Base-by-base conservation (phyloP, 2,888 invertebrate genomes). In the Cheilosia urbana region DNA sequence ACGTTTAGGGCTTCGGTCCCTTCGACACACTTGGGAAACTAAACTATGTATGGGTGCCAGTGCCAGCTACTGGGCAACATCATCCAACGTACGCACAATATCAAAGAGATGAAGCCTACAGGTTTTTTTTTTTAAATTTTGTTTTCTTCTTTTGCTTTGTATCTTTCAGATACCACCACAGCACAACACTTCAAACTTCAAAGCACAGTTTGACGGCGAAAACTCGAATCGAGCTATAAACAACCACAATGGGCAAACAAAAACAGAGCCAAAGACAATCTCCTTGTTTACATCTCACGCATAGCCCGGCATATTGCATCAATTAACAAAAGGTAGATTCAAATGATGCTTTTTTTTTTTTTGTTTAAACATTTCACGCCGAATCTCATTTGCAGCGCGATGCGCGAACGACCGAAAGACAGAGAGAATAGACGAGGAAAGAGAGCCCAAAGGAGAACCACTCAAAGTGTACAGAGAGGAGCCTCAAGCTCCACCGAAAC, bases 231-330 rank as follows among this genome's bases (percentile, higher is more conserved):
- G 71, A 71, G 47, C 72, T 65, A 75, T 79, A 75, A 66, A 66
- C 76, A 37, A 13, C 37, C 13, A 13, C 37, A 76, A 51, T 30
- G 40, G 45, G 37, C 53, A 66, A 77, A 72, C 27, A 63, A 81
- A 69, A 81, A 69, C 55, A 17, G 75, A 78, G 65, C 55, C 45
- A 65, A 65, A 78, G 57, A 55, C 45, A 55, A 58, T 57, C 47
- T 73, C 79, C 40, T 75, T 84, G 84, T 84, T 84, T 84, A 84
- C 84, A 80, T 69, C 51, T 63, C 45, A 42, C 11, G n/a, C 65
- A 58, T 40, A 65, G 55, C 79, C 80, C 80, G 80, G 69, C 75
- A 65, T 6, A 47, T 79, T 75, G 69, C 69, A 75, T 71, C 58
- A 55, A 62, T 73, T 72, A 82, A 76, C 68, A 45, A 63, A 81